Conservation (phyloP, 2,113 vertebrate species). For the Amblyornis subalaris region DNA sequence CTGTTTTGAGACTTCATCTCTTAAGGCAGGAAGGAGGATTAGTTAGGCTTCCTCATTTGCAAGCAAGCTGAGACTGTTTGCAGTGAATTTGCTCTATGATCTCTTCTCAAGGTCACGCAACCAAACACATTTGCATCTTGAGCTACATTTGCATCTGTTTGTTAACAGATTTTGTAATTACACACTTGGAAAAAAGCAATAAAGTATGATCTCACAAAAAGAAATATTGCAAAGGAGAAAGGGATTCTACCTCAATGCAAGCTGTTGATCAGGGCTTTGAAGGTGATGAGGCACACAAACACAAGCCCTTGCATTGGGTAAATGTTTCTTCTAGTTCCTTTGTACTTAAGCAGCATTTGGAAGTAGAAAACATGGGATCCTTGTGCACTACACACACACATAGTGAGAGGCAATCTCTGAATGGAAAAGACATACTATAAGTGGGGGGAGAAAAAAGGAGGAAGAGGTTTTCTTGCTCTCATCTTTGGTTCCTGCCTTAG, state of each 20-base stretch:
- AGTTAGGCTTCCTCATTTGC: background rate
- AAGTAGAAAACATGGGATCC: background rate
- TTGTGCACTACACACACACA: rapidly evolving
- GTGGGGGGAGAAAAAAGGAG: background rate
- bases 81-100: background rate
- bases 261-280: background rate
- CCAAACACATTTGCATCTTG: background rate
- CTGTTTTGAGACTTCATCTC: background rate
- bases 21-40: background rate
- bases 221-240: background rate
- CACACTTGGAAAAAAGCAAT: background rate
- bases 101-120: background rate
- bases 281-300: background rate
- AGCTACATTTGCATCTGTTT: no score
- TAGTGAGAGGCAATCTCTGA: background rate
- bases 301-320: background rate
- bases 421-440: background rate
- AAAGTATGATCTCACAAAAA: background rate
- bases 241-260: background rate
- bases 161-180: background rate
- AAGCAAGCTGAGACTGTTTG: background rate
- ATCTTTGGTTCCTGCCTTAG: background rate
- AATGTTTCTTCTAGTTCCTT: background rate
- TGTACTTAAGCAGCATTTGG: background rate
- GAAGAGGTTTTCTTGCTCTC: background rate